Percentiles rank a stretch among this genome's conserved stretches.
Conservation (phyloP, 92 coral and sea anemone species). For the Ricordea florida region DNA sequence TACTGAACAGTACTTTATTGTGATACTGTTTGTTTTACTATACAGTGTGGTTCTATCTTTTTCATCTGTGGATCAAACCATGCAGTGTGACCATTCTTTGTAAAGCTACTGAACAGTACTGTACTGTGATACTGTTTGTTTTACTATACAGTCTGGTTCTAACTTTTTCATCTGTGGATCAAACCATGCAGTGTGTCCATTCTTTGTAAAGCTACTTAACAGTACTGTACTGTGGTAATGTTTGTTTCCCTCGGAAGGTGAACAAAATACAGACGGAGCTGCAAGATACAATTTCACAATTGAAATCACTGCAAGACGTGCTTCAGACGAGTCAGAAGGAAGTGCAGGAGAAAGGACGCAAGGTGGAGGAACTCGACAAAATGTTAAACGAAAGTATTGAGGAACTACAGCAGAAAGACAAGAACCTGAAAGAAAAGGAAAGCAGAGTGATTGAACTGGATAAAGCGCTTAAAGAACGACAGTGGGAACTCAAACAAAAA, state of each 20-base stretch:
- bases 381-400: constrained; percentile 93
- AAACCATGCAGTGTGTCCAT: too few species aligned
- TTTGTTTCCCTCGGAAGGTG: constrained; percentile 30
- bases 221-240: not conserved
- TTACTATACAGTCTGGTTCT: too few species aligned
- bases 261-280: constrained; percentile 78
- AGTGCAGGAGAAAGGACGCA: constrained; percentile 75
- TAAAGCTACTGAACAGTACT: too few species aligned
- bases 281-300: constrained; percentile 79
- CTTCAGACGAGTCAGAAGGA: constrained; percentile 78
- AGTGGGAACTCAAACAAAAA: constrained; percentile 84
- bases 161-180: too few species aligned
- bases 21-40: too few species aligned
- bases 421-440: constrained; percentile 75
- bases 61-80: too few species aligned
- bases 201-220: too few species aligned
- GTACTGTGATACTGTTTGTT: too few species aligned
- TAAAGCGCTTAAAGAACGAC: constrained; percentile 86
- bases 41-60: too few species aligned
- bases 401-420: constrained; percentile 86
- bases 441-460: constrained; percentile 86
- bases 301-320: constrained; percentile 77
- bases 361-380: constrained; percentile 86
- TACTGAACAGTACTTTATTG: too few species aligned
- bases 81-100: too few species aligned